Percentiles rank a stretch among this genome's conserved stretches.
Evolutionary conservation across 92 coral and sea anemone species (phyloP).

Genomic region (Meandrina meandrites): DNA sequence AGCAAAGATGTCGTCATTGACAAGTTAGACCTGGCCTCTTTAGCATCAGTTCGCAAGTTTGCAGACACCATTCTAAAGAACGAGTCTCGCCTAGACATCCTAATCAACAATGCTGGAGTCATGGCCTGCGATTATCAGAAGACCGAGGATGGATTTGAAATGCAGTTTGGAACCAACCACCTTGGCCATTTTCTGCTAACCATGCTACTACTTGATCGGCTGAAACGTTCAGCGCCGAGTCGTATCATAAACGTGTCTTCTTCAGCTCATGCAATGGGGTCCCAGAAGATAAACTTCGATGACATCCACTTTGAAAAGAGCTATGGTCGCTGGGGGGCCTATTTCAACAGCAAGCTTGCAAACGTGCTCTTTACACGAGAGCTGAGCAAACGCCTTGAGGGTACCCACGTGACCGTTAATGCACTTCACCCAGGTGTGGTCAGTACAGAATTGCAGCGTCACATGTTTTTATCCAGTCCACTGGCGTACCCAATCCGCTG

Average conservation of each 20-base stretch:
- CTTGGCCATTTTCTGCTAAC: constrained; percentile 95
- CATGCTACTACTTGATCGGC: constrained; percentile 67
- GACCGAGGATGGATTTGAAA: constrained; percentile 87
- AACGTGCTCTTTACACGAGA: constrained; percentile 86
- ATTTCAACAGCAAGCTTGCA: constrained; percentile 82
- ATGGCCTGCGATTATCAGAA: constrained; percentile 63
- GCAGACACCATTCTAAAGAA: constrained; percentile 74
- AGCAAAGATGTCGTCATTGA: constrained; percentile 65
- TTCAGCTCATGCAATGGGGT: constrained; percentile 45
- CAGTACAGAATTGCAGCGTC: constrained; percentile 56
- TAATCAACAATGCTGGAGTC: constrained; percentile 93
- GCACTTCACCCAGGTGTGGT: constrained; percentile 83
- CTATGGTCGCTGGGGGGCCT: constrained; percentile 62
- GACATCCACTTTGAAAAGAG: constrained; percentile 64
- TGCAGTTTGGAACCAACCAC: constrained; percentile 86
- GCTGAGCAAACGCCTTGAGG: constrained; percentile 77
- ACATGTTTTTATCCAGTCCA: constrained; percentile 37
- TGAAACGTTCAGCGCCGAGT: constrained; percentile 75
- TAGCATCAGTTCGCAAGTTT: constrained; percentile 76
- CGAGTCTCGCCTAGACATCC: constrained; percentile 74
- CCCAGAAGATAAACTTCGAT: constrained; percentile 59
- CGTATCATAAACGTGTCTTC: constrained; percentile 78
- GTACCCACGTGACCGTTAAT: constrained; percentile 75
- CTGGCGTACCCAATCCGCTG: constrained; percentile 39
- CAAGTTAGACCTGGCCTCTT: constrained; percentile 83